Evolutionary conservation across 2,113 vertebrate species (phyloP), one percentile per base, ranked within the genome.

Genomic region (Tragelaphus scriptus): DNA sequence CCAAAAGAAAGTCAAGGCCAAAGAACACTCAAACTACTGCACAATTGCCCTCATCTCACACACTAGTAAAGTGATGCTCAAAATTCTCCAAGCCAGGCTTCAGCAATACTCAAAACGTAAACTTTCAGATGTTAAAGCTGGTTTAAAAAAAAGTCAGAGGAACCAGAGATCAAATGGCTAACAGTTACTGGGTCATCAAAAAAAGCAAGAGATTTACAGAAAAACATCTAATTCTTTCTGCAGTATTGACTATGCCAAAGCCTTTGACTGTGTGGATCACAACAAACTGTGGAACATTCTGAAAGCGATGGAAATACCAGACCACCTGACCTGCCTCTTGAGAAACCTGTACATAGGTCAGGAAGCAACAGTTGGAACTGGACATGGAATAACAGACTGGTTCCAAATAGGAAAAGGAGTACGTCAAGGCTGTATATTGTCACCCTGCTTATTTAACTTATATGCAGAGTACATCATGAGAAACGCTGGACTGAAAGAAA

Each of bases 381-480:
- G 16, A 71, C n/a, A 21, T 71, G n/a, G n/a, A 71, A 71, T 17
- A 71, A 71, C 65, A 68, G 65, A 71, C n/a, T 36, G n/a, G 65
- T 71, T 4, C 4, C n/a, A 36, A 68, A 71, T 36, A 71, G n/a
- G 65, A 36, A 19, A n/a, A 68, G 9, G n/a, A 71, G 65, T 36
- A 36, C 0, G 0, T 36, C 65, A 71, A 36, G n/a, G 17, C n/a
- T 71, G 4, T 11, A 21, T 71, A 36, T 71, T 71, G 65, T 71
- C 65, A 71, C 2, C 4, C 65, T 71, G 65, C n/a, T 11, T 68
- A 68, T 68, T 68, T 68, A 36, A 68, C 65, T 65, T n/a, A 10
- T 68, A 36, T 21, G 16, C 65, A 68, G 32, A 10, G 7, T 19
- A 10, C 32, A 21, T 36, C 17, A 21, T 71, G n/a, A 71, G 65